A percentile compares a stretch with the other conserved stretches of the same genome.
These are phyloP conservation scores for Nothoprocta pentlandii DNA, from an alignment of 2,113 vertebrate species.

Conservation along the genomic window DNA sequence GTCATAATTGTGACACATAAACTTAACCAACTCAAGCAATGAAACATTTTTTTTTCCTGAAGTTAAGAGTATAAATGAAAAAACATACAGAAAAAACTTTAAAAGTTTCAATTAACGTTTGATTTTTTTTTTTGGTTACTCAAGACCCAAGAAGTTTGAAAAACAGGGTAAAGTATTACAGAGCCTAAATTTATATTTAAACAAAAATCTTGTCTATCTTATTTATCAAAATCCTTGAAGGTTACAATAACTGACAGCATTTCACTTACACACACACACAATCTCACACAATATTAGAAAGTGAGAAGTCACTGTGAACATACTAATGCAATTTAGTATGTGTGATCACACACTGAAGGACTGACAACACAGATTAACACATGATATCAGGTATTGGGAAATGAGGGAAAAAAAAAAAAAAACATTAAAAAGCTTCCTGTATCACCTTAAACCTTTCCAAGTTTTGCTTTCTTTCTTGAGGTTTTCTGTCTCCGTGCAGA, in stretches of 20 bases:
- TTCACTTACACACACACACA: not conserved
- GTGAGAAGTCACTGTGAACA: not conserved
- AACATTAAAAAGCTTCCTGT: not conserved
- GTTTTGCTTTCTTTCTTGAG: constrained; percentile 94
- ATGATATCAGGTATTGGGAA: not conserved
- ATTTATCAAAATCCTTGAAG: not conserved
- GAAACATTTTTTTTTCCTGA: not conserved
- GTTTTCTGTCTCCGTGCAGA: constrained; percentile 96
- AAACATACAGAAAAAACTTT: not conserved
- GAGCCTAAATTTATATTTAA: not conserved
- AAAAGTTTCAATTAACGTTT: not conserved
- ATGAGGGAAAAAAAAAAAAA: not conserved
- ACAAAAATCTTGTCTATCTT: not conserved
- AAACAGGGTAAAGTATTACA: not conserved
- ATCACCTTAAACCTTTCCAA: constrained; percentile 96
- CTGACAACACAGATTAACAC: not conserved
- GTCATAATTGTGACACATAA: not conserved
- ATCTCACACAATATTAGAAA: not conserved
- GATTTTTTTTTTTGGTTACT: not conserved
- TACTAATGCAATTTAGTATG: not conserved
- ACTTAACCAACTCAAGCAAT: not conserved
- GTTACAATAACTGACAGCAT: not conserved
- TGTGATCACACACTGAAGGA: not conserved
- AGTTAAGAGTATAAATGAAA: not conserved
- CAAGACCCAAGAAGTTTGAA: not conserved